Conservation (phyloP, 2,888 invertebrate genomes). For the Polylopha cassiicola region DNA sequence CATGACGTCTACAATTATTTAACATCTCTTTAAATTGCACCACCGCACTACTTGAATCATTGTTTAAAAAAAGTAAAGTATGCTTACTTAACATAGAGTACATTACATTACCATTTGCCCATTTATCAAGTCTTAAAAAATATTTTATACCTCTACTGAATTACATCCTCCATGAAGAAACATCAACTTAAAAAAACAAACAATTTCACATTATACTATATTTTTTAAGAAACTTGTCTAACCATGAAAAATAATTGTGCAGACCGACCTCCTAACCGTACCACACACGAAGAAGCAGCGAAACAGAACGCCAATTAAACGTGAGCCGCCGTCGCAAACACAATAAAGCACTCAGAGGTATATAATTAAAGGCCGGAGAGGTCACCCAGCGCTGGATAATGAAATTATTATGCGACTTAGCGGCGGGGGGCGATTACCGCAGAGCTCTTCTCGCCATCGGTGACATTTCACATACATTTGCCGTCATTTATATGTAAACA, state of each 20-base stretch:
- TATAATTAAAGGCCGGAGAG: constrained; percentile 20
- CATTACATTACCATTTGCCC: too few relatives aligned
- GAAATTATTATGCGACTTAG: constrained; percentile 23
- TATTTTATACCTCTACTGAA: too few relatives aligned
- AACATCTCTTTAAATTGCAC: too few relatives aligned
- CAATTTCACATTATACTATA: constrained; percentile 3
- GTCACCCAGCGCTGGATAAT: constrained; percentile 18
- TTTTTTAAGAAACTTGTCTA: not conserved
- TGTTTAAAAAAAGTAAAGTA: too few relatives aligned
- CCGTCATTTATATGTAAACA: not conserved
- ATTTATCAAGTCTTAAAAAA: too few relatives aligned
- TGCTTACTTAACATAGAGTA: too few relatives aligned
- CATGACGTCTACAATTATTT: too few relatives aligned
- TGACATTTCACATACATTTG: constrained; percentile 9
- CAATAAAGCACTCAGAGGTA: constrained; percentile 9
- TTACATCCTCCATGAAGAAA: too few relatives aligned
- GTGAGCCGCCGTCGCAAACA: constrained; percentile 17
- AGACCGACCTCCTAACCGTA: constrained; percentile 17
- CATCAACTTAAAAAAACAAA: too few relatives aligned
- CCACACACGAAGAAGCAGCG: constrained; percentile 21
- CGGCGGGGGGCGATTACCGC: constrained; percentile 17
- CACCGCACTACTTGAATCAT: too few relatives aligned
- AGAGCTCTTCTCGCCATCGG: constrained; percentile 11
- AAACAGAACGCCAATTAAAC: constrained; percentile 21
- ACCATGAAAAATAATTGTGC: too few relatives aligned